A percentile compares a stretch with the other conserved stretches of the same genome.
Evolutionary conservation across 2,888 invertebrate genomes (phyloP).

Genomic region (Andrena praecox): DNA sequence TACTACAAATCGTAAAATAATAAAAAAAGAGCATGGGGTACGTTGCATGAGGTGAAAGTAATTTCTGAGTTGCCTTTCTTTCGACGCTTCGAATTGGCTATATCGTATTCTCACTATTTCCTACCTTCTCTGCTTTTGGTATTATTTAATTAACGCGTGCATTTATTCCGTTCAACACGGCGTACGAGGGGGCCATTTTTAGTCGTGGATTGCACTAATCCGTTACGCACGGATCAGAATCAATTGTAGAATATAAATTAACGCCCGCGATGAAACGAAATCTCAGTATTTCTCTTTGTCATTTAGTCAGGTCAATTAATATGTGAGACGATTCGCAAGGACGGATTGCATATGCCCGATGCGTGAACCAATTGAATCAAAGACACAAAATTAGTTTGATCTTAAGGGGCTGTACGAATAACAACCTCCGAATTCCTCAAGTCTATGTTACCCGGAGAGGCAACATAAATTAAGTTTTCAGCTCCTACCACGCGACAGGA

Average conservation of each 20-base stretch:
- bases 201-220: constrained; percentile 3
- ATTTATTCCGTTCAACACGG: constrained; percentile 1
- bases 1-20: background rate
- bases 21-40: background rate
- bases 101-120: too few relatives aligned
- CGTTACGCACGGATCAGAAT: constrained; percentile 16
- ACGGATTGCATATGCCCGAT: background rate
- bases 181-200: background rate
- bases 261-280: constrained; percentile 22
- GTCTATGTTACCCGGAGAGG: too few relatives aligned
- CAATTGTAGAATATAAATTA: constrained; percentile 47
- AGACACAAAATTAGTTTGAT: constrained; percentile 2
- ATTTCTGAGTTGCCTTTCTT: too few relatives aligned
- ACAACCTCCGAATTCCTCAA: background rate
- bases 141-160: background rate
- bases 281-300: constrained; percentile 28
- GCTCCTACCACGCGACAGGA: background rate
- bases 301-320: constrained; percentile 46
- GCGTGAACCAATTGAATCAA: background rate
- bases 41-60: too few relatives aligned
- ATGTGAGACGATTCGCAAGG: constrained; percentile 42
- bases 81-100: too few relatives aligned
- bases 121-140: background rate
- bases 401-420: background rate
- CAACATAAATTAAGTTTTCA: constrained; percentile 13